Evolutionary conservation across 2,113 vertebrate genomes (phyloP).

Genomic region (Turnix velox): DNA sequence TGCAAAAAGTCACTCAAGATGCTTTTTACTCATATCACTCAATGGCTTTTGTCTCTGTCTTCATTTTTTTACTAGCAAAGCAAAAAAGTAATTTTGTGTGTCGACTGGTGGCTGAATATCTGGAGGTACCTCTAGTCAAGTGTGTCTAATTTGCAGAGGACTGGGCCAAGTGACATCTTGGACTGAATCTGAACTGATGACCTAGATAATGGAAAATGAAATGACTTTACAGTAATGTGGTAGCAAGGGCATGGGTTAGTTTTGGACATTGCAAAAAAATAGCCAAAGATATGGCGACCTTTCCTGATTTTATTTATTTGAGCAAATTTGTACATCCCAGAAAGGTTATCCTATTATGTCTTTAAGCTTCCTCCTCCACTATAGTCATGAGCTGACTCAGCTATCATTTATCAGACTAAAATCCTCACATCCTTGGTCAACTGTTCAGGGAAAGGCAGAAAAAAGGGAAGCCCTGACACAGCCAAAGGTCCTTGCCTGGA

Average conservation of each 20-base stretch:
- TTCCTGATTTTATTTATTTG: slow-evolving; percentile 19
- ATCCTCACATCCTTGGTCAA: background rate
- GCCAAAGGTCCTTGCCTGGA: background rate
- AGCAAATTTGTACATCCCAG: background rate
- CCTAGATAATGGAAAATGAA: background rate
- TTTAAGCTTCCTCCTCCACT: background rate
- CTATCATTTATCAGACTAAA: background rate
- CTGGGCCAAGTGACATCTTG: background rate
- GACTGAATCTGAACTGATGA: background rate
- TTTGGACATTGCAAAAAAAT: background rate
- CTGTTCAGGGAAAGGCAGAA: background rate
- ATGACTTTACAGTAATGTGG: background rate
- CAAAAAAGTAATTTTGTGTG: background rate
- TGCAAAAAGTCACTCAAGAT: background rate
- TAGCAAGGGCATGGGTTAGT: background rate
- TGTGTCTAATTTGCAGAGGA: background rate
- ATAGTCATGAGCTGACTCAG: background rate
- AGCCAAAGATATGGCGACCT: background rate
- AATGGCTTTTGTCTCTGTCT: background rate
- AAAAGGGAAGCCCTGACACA: background rate
- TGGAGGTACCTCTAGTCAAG: background rate
- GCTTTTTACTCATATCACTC: background rate
- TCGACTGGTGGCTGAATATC: background rate
- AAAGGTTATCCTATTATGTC: background rate
- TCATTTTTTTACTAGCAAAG: background rate